Evolutionary conservation across 1,140 invertebrate species (phyloP).

Genomic region (Formica exsecta): DNA sequence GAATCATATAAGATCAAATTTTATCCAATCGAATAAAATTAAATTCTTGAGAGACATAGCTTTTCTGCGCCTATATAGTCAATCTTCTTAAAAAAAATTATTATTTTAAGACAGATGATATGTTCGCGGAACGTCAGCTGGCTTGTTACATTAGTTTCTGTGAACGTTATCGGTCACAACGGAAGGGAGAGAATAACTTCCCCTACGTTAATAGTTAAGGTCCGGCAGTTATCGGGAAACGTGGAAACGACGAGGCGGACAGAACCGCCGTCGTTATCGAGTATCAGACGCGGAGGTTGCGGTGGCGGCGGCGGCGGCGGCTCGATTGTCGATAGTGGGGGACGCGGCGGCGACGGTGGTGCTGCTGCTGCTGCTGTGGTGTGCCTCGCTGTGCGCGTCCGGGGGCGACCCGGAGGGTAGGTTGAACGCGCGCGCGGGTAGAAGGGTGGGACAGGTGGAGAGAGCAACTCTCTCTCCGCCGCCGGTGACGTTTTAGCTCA

Average conservation of each 20-base stretch:
- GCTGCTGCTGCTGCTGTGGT: conserved; percentile 67
- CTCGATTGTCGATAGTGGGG: conserved; percentile 26
- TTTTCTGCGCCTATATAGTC: no score
- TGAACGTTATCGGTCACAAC: conserved; percentile 29
- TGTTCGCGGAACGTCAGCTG: not conserved
- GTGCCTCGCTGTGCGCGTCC: conserved; percentile 8
- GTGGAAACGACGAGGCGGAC: conserved; percentile 39
- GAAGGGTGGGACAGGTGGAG: conserved; percentile 73
- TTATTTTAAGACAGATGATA: conserved; percentile 8
- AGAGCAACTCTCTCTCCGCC: conserved; percentile 78
- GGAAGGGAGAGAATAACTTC: conserved; percentile 28
- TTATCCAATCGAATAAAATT: not conserved
- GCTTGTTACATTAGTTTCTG: not conserved
- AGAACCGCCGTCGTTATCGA: conserved; percentile 48
- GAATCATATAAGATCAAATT: no score
- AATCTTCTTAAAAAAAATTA: not conserved
- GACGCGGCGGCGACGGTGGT: conserved; percentile 3
- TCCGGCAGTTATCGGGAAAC: conserved; percentile 36
- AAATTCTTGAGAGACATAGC: not conserved
- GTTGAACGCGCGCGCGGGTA: conserved; percentile 49
- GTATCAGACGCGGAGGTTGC: conserved; percentile 62
- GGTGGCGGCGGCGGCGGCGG: conserved; percentile 1
- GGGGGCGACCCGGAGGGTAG: conserved; percentile 30
- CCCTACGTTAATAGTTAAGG: conserved; percentile 35
- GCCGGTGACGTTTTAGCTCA: conserved; percentile 81